Percentiles rank a stretch among this genome's conserved stretches.
These are phyloP conservation scores for Cremastobaeus sp. DNA, from an alignment of 2,888 invertebrate genomes.

Conservation along the genomic window DNA sequence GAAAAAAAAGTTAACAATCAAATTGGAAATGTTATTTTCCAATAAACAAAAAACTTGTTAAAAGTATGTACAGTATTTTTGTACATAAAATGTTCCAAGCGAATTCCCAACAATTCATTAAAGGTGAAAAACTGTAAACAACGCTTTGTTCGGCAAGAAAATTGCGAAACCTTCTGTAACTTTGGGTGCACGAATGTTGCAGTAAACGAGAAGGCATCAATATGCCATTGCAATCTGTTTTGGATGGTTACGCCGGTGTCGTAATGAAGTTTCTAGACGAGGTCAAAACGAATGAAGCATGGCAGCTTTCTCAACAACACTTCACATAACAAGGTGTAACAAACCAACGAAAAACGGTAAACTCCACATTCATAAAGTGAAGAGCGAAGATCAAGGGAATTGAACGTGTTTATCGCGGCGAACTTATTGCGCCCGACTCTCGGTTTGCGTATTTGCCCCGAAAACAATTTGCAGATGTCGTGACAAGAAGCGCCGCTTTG, in stretches of 20 bases:
- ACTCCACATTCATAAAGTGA: conserved; percentile 1
- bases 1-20: too few species aligned
- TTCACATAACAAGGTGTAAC: conserved; percentile 31
- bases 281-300: conserved; percentile 52
- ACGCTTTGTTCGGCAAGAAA: background rate
- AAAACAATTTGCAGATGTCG: too few species aligned
- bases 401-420: background rate
- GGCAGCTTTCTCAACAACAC: conserved; percentile 45
- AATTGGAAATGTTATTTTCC: too few species aligned
- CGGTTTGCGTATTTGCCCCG: too few species aligned
- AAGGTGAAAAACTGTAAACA: too few species aligned
- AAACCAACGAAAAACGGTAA: conserved; percentile 19
- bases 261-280: conserved; percentile 55
- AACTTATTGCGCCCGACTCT: too few species aligned
- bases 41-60: too few species aligned
- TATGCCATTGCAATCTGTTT: conserved; percentile 53
- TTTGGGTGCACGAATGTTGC: background rate
- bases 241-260: conserved; percentile 48
- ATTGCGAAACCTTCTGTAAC: background rate
- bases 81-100: too few species aligned
- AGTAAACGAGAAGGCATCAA: conserved; percentile 26
- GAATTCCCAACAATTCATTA: too few species aligned
- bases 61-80: too few species aligned
- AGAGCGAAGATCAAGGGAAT: conserved; percentile 15
- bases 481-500: too few species aligned